phyloP scores from a whole-genome alignment of 2,888 invertebrate species.

The Nipponacmea schrenckii region DNA sequence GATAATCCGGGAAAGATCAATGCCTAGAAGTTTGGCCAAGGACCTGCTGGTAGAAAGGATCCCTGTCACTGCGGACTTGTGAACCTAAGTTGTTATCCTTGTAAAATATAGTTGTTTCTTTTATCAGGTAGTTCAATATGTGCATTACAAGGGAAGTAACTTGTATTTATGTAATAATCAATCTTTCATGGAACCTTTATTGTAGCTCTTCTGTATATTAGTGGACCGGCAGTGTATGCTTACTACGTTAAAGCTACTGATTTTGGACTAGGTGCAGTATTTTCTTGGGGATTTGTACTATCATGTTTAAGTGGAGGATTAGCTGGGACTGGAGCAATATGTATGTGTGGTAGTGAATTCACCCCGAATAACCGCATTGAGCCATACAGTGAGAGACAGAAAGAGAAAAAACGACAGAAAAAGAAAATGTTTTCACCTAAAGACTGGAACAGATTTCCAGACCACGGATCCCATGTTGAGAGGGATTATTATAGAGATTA shows the following conservation, averaged over 20 bases:
- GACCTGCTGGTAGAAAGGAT: too few relatives aligned
- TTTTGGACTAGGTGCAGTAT: neutral
- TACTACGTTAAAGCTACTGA: neutral
- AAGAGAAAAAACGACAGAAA: neutral
- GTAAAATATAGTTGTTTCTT: too few relatives aligned
- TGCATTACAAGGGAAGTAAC: too few relatives aligned
- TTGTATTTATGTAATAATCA: too few relatives aligned
- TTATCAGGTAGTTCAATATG: too few relatives aligned
- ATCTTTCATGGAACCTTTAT: too few relatives aligned
- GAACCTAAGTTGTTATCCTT: too few relatives aligned
- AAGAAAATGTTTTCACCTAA: neutral
- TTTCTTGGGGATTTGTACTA: neutral
- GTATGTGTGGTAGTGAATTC: neutral
- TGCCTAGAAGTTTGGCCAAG: too few relatives aligned
- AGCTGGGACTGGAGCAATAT: neutral
- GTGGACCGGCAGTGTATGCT: neutral
- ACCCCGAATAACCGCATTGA: neutral
- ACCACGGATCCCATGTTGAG: neutral
- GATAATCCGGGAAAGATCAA: too few relatives aligned
- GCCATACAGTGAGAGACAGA: neutral
- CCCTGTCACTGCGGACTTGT: too few relatives aligned
- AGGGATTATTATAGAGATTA: neutral
- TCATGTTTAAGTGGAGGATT: neutral
- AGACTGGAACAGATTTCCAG: neutral
- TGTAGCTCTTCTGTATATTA: neutral